phyloP scores from a whole-genome alignment of 2,797 vertebrate genomes.

The Odontamblyopus rebecca region DNA sequence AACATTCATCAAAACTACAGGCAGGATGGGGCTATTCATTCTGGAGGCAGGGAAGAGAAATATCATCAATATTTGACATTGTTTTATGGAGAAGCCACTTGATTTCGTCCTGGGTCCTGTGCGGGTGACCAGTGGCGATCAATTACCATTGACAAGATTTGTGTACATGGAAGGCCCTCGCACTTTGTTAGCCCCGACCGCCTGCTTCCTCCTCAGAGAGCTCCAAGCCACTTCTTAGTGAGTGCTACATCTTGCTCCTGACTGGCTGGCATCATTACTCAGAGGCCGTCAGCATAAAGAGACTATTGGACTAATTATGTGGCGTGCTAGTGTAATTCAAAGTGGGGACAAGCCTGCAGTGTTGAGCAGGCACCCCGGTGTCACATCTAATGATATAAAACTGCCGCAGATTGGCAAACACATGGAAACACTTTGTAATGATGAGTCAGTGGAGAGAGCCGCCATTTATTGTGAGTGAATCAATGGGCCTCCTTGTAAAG shows the following conservation, averaged over 20 bases:
- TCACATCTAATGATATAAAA: constrained; percentile 15
- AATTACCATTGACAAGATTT: constrained; percentile 80
- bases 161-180: constrained; percentile 71
- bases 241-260: constrained; percentile 60
- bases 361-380: constrained; percentile 3
- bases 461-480: constrained; percentile 1
- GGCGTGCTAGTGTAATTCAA: constrained; percentile 23
- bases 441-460: not conserved
- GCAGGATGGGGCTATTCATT: constrained; percentile 80
- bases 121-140: constrained; percentile 78
- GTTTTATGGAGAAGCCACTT: constrained; percentile 84
- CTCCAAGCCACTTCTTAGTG: constrained; percentile 59
- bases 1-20: constrained; percentile 80
- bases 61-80: constrained; percentile 86
- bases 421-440: not conserved
- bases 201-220: constrained; percentile 69
- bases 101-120: constrained; percentile 79
- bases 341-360: constrained; percentile 12
- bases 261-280: constrained; percentile 52
- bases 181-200: constrained; percentile 69
- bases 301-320: constrained; percentile 50
- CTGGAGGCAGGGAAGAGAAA: constrained; percentile 78
- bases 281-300: constrained; percentile 28
- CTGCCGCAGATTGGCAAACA: constrained; percentile 2
- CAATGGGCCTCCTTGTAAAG: not conserved